phyloP scores from a whole-genome alignment of 2,113 vertebrate species.

The Clupea harengus region DNA sequence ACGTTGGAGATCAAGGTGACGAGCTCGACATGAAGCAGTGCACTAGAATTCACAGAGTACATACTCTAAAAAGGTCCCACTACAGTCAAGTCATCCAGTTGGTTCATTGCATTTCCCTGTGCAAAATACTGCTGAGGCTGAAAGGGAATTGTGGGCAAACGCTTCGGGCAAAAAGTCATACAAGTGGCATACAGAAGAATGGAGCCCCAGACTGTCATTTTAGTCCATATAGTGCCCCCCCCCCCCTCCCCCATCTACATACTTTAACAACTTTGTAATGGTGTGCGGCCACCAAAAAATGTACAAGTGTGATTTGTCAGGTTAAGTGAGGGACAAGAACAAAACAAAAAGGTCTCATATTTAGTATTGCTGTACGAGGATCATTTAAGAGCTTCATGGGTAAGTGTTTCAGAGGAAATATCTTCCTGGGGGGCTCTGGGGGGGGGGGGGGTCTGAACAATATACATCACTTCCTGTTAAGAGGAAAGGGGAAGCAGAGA shows the following conservation, averaged over 20 bases:
- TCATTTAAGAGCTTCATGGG: background rate
- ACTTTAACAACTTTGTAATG: background rate
- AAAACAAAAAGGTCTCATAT: background rate
- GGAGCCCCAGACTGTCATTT: background rate
- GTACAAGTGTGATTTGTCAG: too few relatives aligned
- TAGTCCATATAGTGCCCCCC: background rate
- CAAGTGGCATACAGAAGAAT: constrained; percentile 55
- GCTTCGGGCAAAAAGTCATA: constrained; percentile 24
- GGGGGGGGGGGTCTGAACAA: background rate
- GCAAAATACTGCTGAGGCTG: constrained; percentile 53
- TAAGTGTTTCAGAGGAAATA: background rate
- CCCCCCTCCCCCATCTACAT: background rate
- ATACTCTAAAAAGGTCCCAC: background rate
- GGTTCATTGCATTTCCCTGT: constrained; percentile 50
- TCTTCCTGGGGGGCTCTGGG: background rate
- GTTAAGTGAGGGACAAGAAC: background rate
- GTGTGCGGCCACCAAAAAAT: background rate
- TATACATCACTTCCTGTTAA: background rate
- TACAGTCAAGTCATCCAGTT: background rate
- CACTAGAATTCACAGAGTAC: background rate
- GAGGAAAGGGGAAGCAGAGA: background rate
- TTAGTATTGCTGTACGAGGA: constrained; percentile 29
- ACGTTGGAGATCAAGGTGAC: background rate
- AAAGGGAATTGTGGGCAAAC: constrained; percentile 39
- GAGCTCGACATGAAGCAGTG: background rate